Percentiles rank a stretch among this genome's conserved stretches.
Evolutionary conservation across 1,140 invertebrate genomes (phyloP).

Genomic region (Aphis craccivora): DNA sequence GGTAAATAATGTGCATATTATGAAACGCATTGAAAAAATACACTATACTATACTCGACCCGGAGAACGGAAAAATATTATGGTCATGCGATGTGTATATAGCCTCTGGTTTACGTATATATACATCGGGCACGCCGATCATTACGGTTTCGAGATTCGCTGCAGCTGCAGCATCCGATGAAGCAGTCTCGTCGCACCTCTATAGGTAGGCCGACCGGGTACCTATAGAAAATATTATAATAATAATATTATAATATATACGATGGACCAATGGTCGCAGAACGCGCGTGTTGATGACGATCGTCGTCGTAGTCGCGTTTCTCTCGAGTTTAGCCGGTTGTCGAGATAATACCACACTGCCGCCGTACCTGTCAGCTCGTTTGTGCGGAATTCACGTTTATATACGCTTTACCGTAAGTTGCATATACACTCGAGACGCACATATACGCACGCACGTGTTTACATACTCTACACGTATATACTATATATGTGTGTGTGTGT

Average conservation of each 20-base stretch:
- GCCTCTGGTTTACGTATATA: not conserved
- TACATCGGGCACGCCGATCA: not conserved
- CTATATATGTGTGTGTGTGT: not conserved
- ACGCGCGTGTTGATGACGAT: not conserved
- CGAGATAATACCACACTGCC: not conserved
- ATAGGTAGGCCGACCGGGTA: not conserved
- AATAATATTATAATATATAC: not conserved
- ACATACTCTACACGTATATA: too few species aligned
- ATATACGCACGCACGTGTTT: too few species aligned
- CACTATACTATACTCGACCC: not conserved
- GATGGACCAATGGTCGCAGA: not conserved
- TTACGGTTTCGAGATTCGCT: not conserved
- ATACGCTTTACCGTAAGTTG: not conserved
- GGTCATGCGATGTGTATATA: not conserved
- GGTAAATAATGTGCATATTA: not conserved
- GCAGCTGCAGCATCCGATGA: too few species aligned
- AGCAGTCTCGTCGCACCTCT: not conserved
- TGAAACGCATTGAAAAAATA: not conserved
- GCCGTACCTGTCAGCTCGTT: not conserved
- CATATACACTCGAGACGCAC: not conserved
- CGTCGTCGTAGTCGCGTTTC: slow-evolving; percentile 13
- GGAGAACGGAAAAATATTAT: not conserved
- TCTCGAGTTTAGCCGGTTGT: not conserved
- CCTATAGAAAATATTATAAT: not conserved
- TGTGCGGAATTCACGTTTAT: slow-evolving; percentile 31